Evolutionary conservation across 2,797 vertebrate species (phyloP), one percentile per base, ranked within the genome.

Genomic region (Ctenopoma multispine): DNA sequence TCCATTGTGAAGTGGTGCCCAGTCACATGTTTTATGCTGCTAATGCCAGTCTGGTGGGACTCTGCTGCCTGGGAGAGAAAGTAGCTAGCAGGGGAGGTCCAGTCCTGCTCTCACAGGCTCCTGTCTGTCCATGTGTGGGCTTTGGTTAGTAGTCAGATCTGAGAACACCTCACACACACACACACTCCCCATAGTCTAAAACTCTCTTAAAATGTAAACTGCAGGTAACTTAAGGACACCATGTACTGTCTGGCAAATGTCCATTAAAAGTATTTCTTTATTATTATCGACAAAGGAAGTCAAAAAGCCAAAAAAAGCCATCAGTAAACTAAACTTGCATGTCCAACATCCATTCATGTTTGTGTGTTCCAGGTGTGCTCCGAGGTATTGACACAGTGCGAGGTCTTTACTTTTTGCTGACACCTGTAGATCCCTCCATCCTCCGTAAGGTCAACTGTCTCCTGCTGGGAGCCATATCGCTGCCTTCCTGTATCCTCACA

Each of bases 401-500:
- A 83, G 96, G 95, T 34, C 91, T 97, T 7, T 99, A 97, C 82
- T 93, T 96, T 31, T 17, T 99, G 51, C 85, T 99, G 78, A 98
- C 97, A 0, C 96, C 97, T 0, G 82, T 98, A 6, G 91, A 95
- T 56, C 96, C 96, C 0, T 90, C 94, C 6, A 64, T 91, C 41
- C 91, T 99, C 1, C 88, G 94, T 11, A 84, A 89, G 0, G 97
- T 99, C 80, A 99, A 99, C 49, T 99, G 97, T 72, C 91, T 99
- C 49, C 93, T 99, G 1, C 81, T 99, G 0, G 98, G 98, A 1
- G 94, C 89, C 2, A 61, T 98, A 1, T 82, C 94, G 0, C 51
- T 98, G 46, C 98, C 98, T 0, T 93, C 94, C 24, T 94, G 94
- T 15, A 57, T 99, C 77, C 78, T 99, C 48, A 95, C 94, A 44